Base-by-base conservation (phyloP, 2,113 vertebrate genomes). In the Cyanoliseus patagonus region DNA sequence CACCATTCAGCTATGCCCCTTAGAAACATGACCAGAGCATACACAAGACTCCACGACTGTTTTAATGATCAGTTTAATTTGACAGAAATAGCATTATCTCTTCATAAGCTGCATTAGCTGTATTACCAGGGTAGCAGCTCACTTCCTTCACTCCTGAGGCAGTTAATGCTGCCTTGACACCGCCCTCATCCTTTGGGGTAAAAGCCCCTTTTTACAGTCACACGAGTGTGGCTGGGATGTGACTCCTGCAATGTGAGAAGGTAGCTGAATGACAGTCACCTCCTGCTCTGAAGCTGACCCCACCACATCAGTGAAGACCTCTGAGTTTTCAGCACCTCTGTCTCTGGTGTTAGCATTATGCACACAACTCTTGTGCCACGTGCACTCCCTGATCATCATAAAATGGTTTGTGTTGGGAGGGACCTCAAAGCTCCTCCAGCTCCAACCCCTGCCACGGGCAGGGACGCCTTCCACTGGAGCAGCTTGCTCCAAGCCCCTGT, bases 311-410 rank as follows among this genome's bases (percentile, higher is more conserved):
- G 1, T 4, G 31, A 47, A 72, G 57, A 82, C 15, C 18, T 41
- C 30, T 0, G 0, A 55, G 57, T 18, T 92, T 44, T 42, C 44
- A 53, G 39, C 67, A 76, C 10, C 17, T 17, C 1, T 0, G 5
- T 2, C 35, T 51, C 53, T 0, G 0, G 12, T 5, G 9, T 52
- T 11, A 25, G 51, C 2, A 2, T n/a, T 4, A 76, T 69, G 24
- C 30, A 1, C 2, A 0, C 4, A 31, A 51, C 44, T 49, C 8
- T 8, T 7, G 2, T 18, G 31, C n/a, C 77, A 39, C 22, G 15
- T 52, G 39, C 1, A 37, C 10, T 42, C 42, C 52, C 80, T 47
- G 18, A 24, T n/a, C 89, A 33, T 4, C 55, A 31, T 30, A 53
- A 53, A 18, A 17, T n/a, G 33, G 55, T 59, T 15, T 14, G 20